Conservation (phyloP, 2,888 invertebrate species). For the Philereme vetulata region DNA sequence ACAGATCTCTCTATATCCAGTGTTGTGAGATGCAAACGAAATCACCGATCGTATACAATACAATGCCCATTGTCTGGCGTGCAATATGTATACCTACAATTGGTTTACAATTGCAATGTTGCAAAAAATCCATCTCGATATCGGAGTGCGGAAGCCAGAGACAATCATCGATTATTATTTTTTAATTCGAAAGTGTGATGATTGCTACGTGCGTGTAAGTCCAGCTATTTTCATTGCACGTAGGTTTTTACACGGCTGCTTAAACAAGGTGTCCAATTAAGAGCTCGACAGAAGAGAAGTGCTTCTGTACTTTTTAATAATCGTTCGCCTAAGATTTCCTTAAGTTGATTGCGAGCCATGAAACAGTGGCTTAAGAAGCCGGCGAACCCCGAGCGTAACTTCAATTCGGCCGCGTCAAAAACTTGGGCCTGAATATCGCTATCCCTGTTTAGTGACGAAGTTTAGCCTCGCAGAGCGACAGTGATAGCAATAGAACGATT, state of each 20-base stretch:
- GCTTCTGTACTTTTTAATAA: too few species aligned
- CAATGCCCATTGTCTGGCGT: conserved; percentile 60
- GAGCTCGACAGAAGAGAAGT: too few species aligned
- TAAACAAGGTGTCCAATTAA: too few species aligned
- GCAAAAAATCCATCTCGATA: conserved; percentile 40
- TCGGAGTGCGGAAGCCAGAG: conserved; percentile 53
- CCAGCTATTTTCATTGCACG: conserved; percentile 14
- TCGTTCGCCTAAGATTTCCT: too few species aligned
- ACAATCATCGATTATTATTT: conserved; percentile 50
- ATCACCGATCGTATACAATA: conserved; percentile 36
- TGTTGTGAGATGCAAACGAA: conserved; percentile 57
- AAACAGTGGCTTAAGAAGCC: too few species aligned
- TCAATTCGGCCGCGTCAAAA: too few species aligned
- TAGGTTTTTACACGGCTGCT: conserved; percentile 10
- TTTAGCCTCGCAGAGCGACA: too few species aligned
- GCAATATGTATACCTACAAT: conserved; percentile 36
- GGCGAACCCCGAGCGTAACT: too few species aligned
- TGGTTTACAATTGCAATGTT: conserved; percentile 40
- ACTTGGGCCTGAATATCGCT: too few species aligned
- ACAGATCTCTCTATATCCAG: conserved; percentile 26
- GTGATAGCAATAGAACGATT: too few species aligned
- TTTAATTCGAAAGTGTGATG: conserved; percentile 28
- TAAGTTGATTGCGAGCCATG: too few species aligned
- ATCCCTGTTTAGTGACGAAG: too few species aligned
- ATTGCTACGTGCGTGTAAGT: conserved; percentile 8